Evolutionary conservation across 2,888 invertebrate genomes (phyloP).

Genomic region (Andricus quercusramuli): DNA sequence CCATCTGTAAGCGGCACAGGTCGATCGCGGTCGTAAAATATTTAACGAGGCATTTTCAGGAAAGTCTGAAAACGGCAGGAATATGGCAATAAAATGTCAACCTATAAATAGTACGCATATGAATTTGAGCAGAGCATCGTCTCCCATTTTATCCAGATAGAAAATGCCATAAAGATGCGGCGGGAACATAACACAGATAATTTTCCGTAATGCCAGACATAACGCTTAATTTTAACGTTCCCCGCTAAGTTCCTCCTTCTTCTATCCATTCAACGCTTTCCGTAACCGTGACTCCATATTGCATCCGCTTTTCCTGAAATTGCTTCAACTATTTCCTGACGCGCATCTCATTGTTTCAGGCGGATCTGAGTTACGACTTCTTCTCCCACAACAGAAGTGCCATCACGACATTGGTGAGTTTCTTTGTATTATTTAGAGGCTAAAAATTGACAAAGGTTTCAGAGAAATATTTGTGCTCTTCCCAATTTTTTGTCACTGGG

Average conservation of each 20-base stretch:
- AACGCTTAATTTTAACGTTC: slow-evolving; percentile 65
- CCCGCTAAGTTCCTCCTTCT: slow-evolving; percentile 42
- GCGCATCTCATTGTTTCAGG: slow-evolving; percentile 60
- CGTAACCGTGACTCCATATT: slow-evolving; percentile 38
- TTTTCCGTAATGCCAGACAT: slow-evolving; percentile 65
- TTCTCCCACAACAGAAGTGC: background rate
- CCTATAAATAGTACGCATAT: slow-evolving; percentile 55
- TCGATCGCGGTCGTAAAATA: slow-evolving; percentile 69
- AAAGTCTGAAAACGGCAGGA: slow-evolving; percentile 73
- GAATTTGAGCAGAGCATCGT: slow-evolving; percentile 49
- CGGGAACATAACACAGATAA: slow-evolving; percentile 63
- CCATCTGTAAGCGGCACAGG: slow-evolving; percentile 42
- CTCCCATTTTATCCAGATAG: slow-evolving; percentile 34
- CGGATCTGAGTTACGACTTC: slow-evolving; percentile 46
- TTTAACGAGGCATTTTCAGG: slow-evolving; percentile 74
- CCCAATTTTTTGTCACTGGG: too few species aligned
- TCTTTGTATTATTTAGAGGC: background rate
- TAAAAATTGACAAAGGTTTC: background rate
- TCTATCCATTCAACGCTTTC: slow-evolving; percentile 15
- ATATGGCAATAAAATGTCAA: slow-evolving; percentile 74
- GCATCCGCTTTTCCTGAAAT: slow-evolving; percentile 45
- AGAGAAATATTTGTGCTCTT: too few species aligned
- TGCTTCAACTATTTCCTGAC: slow-evolving; percentile 46
- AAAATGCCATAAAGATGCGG: slow-evolving; percentile 59
- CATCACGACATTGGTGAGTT: slow-evolving; percentile 6